Evolutionary conservation across 2,113 vertebrate species (phyloP).

Genomic region (rat (Rattus norvegicus)): DNA sequence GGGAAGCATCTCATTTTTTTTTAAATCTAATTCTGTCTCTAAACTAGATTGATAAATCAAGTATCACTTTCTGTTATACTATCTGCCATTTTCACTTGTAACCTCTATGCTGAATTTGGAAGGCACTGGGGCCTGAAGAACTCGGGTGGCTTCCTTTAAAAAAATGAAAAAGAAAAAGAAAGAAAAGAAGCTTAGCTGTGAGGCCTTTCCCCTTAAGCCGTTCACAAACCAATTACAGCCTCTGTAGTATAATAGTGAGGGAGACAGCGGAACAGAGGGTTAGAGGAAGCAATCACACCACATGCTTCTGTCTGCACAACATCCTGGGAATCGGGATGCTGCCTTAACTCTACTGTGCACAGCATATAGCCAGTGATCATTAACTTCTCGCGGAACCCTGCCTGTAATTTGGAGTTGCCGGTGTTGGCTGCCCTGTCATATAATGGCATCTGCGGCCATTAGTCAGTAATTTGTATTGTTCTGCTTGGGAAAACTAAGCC

Average conservation of each 20-base stretch:
- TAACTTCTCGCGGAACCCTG: conserved; percentile 67
- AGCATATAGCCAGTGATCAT: conserved; percentile 56
- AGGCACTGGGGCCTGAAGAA: conserved; percentile 55
- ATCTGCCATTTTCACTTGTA: conserved; percentile 59
- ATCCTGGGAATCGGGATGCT: conserved; percentile 50
- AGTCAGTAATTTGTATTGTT: conserved; percentile 71
- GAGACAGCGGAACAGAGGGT: conserved; percentile 58
- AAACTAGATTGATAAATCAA: conserved; percentile 73
- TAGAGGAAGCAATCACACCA: conserved; percentile 62
- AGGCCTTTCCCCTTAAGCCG: conserved; percentile 39
- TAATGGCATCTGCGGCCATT: conserved; percentile 74
- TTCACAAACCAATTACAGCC: conserved; percentile 49
- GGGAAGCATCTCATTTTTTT: background rate
- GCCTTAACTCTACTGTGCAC: conserved; percentile 51
- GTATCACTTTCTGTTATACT: conserved; percentile 51
- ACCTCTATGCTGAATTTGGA: conserved; percentile 68
- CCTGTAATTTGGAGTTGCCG: conserved; percentile 65
- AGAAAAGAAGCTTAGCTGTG: conserved; percentile 53
- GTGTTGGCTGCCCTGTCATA: conserved; percentile 38
- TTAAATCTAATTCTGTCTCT: conserved; percentile 70
- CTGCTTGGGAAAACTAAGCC: conserved; percentile 38
- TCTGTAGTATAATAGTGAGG: conserved; percentile 40
- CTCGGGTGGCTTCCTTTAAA: conserved; percentile 65
- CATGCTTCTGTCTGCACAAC: conserved; percentile 67
- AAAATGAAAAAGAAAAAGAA: conserved; percentile 67